Conservation (phyloP, 1,140 invertebrate species). For the Eueides isabella region DNA sequence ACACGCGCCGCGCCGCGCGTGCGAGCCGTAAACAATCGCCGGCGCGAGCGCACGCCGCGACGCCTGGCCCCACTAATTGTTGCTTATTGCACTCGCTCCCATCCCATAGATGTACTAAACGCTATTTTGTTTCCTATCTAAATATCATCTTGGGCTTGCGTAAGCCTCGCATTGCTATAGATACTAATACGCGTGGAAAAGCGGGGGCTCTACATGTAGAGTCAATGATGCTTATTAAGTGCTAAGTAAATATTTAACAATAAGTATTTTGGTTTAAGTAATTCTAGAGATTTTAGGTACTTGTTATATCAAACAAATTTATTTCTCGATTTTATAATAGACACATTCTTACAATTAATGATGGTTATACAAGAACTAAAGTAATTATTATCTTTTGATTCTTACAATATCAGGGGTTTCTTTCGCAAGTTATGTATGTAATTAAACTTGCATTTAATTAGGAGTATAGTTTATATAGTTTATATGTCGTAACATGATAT, state of each 20-base stretch:
- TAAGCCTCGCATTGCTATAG: neutral
- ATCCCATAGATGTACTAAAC: constrained; percentile 41
- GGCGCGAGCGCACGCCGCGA: constrained; percentile 71
- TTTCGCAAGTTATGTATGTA: constrained; percentile 46
- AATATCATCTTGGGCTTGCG: constrained; percentile 7
- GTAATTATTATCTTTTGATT: constrained; percentile 30
- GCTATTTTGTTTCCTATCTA: constrained; percentile 24
- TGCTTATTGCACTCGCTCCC: constrained; percentile 37
- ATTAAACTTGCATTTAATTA: constrained; percentile 67
- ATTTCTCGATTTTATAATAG: neutral
- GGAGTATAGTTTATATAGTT: constrained; percentile 47
- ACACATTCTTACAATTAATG: constrained; percentile 20
- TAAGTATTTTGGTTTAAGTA: neutral
- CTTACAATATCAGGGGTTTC: constrained; percentile 10
- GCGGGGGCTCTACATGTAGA: neutral
- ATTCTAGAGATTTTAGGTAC: neutral
- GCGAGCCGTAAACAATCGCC: constrained; percentile 78
- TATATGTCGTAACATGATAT: constrained; percentile 53
- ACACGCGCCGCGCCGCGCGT: constrained; percentile 72
- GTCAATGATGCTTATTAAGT: neutral
- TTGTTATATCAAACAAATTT: neutral
- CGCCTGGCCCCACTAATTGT: constrained; percentile 60
- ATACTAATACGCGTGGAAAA: neutral
- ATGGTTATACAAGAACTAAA: constrained; percentile 15
- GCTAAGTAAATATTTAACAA: neutral